Percentiles rank a stretch among this genome's conserved stretches.
Conservation (phyloP, 2,113 vertebrate genomes). For the Himantopus leucocephalus region DNA sequence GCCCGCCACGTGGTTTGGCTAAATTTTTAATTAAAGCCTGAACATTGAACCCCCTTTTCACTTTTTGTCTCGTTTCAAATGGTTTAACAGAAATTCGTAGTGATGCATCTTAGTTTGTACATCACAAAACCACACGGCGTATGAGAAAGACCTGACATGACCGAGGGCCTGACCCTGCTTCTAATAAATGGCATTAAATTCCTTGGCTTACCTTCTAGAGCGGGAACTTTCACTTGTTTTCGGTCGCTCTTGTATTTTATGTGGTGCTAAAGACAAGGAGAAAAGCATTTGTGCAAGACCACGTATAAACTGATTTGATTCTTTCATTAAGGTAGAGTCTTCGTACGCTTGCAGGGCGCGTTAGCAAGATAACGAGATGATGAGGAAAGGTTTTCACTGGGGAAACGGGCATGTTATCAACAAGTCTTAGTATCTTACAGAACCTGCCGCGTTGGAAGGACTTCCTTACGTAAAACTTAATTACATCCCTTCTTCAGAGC, state of each 20-base stretch:
- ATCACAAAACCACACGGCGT: not conserved
- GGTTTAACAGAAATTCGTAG: not conserved
- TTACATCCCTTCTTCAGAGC: not conserved
- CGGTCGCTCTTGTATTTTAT: not conserved
- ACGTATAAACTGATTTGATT: not conserved
- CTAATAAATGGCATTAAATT: not conserved
- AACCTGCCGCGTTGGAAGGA: not conserved
- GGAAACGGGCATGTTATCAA: not conserved
- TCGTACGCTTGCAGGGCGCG: not conserved
- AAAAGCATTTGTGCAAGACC: not conserved
- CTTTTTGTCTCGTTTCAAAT: not conserved
- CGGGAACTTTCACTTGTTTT: not conserved
- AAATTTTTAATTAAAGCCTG: not conserved
- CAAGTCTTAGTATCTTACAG: not conserved
- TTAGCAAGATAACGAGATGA: not conserved
- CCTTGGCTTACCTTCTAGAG: not conserved
- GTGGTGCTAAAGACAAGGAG: not conserved
- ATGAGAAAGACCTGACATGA: not conserved
- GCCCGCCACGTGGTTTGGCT: not conserved
- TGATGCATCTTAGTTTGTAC: not conserved
- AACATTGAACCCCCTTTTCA: not conserved
- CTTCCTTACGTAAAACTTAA: not conserved
- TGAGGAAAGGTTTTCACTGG: not conserved
- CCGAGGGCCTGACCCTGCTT: not conserved
- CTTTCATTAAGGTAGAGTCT: not conserved